Base-by-base conservation (phyloP, 2,113 vertebrate species). In the Istiophorus platypterus region DNA sequence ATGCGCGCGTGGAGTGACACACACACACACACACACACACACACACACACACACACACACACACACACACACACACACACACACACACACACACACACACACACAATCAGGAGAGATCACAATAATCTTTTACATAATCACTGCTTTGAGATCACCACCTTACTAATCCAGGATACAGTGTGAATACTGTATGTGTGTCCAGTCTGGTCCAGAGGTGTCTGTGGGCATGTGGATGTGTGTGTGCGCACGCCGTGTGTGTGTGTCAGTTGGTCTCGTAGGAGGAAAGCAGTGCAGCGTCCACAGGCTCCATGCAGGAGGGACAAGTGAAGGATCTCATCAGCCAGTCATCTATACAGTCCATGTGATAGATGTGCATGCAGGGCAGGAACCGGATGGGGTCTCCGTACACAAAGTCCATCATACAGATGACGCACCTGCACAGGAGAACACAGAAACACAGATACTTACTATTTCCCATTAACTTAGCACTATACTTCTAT, bases 311-410 rank as follows among this genome's bases (percentile, higher is more conserved):
- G 96, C 98, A 99, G 92, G 98, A 99, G 79, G 98, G 98, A 90
- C 98, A 99, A 78, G 97, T 99, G 90, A 99, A 99, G 94, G 98
- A 99, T 80, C 98, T 96, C 98, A 99, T 99, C 92, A 99, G 95
- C 98, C 98, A 99, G 96, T 99, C 97, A 64, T 99, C 97, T 95
- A 99, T 99, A 95, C 98, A 99, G 96, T 98, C 97, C 97, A 99
- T 96, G 92, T 99, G 98, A 93, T 99, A 99, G 94, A 97, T 99
- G 95, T 99, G 98, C 98, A 99, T 99, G 96, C 98, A 99, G 63
- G 98, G 98, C 94, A 99, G 97, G 95, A 98, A 99, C 95, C 98
- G 96, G 93, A 99, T 98, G 52, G 98, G 98, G 93, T 99, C 98
- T 79, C 98, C 97, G 3, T 97, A 98, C 88, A 98, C 97, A 96